Percentiles rank a stretch among this genome's conserved stretches.
Conservation (phyloP, 1,140 invertebrate genomes). For the Listronotus oregonensis region DNA sequence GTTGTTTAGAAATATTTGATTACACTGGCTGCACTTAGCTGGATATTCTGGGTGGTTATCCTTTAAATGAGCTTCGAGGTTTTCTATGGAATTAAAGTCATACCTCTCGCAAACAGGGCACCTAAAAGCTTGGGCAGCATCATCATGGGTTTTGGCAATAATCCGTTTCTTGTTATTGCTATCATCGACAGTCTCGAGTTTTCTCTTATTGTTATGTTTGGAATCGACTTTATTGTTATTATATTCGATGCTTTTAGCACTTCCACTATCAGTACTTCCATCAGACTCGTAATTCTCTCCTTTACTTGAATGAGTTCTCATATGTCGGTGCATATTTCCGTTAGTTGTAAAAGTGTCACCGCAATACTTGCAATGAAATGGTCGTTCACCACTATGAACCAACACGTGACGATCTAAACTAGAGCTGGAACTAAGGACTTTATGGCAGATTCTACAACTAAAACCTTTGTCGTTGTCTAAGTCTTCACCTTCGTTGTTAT, state of each 20-base stretch:
- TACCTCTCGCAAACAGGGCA: conserved; percentile 66
- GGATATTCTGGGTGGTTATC: conserved; percentile 71
- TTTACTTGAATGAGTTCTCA: conserved; percentile 69
- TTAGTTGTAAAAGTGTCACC: conserved; percentile 85
- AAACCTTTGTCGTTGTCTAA: conserved; percentile 59
- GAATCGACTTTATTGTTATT: conserved; percentile 55
- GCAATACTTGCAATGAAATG: conserved; percentile 79
- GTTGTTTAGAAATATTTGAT: conserved; percentile 71
- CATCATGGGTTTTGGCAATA: conserved; percentile 35
- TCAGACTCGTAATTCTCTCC: conserved; percentile 57
- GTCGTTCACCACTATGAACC: conserved; percentile 75
- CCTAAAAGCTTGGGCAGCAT: conserved; percentile 44
- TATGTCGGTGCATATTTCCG: conserved; percentile 86
- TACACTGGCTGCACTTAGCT: conserved; percentile 73
- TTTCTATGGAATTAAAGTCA: conserved; percentile 65
- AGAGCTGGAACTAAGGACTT: conserved; percentile 74
- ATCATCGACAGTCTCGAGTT: conserved; percentile 43
- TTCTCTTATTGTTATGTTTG: conserved; percentile 42
- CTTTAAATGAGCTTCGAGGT: conserved; percentile 72
- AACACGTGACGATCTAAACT: conserved; percentile 78
- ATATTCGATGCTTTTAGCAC: conserved; percentile 51
- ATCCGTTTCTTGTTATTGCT: conserved; percentile 37
- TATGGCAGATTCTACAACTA: conserved; percentile 61
- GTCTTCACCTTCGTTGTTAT: conserved; percentile 60
- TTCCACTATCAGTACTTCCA: conserved; percentile 53